Evolutionary conservation across 2,888 invertebrate genomes (phyloP).

Genomic region (Hypolimnas misippus): DNA sequence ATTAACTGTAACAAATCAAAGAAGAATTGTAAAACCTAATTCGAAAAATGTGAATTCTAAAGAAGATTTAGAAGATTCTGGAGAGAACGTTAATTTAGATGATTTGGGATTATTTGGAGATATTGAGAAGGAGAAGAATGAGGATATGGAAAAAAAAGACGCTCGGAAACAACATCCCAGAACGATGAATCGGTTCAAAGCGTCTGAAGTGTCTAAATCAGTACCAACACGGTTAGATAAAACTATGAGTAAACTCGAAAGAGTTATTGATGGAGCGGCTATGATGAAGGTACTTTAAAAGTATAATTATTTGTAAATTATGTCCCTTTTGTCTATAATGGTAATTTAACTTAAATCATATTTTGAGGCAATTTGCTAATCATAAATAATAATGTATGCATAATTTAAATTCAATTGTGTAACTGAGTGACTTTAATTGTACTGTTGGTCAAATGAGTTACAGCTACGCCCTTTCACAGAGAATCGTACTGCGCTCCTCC

Average conservation of each 20-base stretch:
- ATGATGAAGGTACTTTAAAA: constrained; percentile 58
- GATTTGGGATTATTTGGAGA: constrained; percentile 64
- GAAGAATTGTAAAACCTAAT: constrained; percentile 31
- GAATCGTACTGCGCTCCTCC: too few relatives aligned
- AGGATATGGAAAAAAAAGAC: constrained; percentile 30
- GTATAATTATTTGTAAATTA: constrained; percentile 5
- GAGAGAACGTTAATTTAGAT: constrained; percentile 51
- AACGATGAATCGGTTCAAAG: constrained; percentile 21
- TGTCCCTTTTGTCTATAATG: too few relatives aligned
- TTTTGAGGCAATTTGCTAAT: too few relatives aligned
- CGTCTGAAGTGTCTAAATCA: constrained; percentile 30
- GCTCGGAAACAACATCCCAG: constrained; percentile 14
- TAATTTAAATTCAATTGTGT: too few relatives aligned
- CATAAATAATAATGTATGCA: too few relatives aligned
- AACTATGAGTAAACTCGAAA: constrained; percentile 60
- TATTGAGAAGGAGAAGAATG: constrained; percentile 47
- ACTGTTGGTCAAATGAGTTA: too few relatives aligned
- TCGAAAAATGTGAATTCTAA: constrained; percentile 50
- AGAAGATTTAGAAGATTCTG: constrained; percentile 31
- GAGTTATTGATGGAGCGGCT: constrained; percentile 67
- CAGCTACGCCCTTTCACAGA: too few relatives aligned
- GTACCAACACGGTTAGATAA: constrained; percentile 55
- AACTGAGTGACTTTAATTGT: too few relatives aligned
- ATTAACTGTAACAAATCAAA: constrained; percentile 2
- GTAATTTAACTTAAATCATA: too few relatives aligned